Base-by-base conservation (phyloP, 2,797 vertebrate genomes). In the Pteropus rufus region DNA sequence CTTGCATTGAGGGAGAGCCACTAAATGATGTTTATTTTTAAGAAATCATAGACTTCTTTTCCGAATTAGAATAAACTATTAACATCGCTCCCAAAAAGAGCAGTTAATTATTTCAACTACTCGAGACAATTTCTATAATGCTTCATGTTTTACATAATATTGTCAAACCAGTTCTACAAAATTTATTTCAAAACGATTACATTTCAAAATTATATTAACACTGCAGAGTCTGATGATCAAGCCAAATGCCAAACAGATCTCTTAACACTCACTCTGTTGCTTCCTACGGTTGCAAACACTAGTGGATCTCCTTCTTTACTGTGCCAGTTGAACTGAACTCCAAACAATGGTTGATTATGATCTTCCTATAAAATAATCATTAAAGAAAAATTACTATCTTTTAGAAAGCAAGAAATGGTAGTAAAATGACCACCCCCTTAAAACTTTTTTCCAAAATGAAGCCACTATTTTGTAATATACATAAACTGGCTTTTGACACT, bases 241-340 rank as follows among this genome's bases (percentile, higher is more conserved):
- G 10, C n/a, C 60, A 82, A 87, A 75, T 23, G 49, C n/a, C 52
- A 87, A 39, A 39, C 3, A 76, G 34, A 26, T 34, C 56, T 79
- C 76, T 65, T 58, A 41, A 90, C 49, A 97, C 99, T 99, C 96
- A 99, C 99, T 98, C 99, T 98, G 98, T 99, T 99, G 97, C 99
- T 99, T 92, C 99, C 99, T 1, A 99, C 99, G 18, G 99, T 99
- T 82, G 99, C 99, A 91, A 99, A 99, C 97, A 99, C 99, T 77
- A 99, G 98, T 0, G 99, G 99, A 98, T 99, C 99, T 21, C 99
- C 99, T 98, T 99, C 99, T 98, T 99, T 99, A 98, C 99, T 99
- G 98, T 99, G 99, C 99, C 99, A 99, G 98, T 99, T 99, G 97
- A 99, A 99, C 96, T 99, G 99, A 76, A 99, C 99, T 77, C 99